Base-by-base conservation (phyloP, 2,113 vertebrate species). In the Hymenochirus boettgeri region DNA sequence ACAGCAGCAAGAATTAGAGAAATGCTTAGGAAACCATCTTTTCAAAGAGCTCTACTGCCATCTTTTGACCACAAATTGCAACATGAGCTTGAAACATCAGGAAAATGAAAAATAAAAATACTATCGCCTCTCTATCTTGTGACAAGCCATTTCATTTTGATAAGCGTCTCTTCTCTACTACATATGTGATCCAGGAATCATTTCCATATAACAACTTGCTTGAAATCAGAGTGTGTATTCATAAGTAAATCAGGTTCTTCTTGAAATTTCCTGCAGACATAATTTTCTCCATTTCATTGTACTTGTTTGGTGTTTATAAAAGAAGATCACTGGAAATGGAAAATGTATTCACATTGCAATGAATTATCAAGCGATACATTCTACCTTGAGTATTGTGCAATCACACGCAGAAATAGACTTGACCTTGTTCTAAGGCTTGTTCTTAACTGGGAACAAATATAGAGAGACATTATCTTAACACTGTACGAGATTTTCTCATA, bases 31-130 rank as follows among this genome's bases (percentile, higher is more conserved):
- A 5, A 18, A 0, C 17, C 15, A 27, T 54, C 74, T 72, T n/a
- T 79, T 0, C 62, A 18, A 82, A 83, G 61, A 57, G 65, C 82
- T 84, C 78, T 78, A 53, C 62, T 79, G 61, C 86, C 88, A 90
- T 86, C 86, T 83, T 76, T 55, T 76, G 86, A 42, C 69, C 4
- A 0, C 0, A 1, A 25, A 0, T 18, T 3, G 2, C 45, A 62
- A 77, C 18, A 18, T 12, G 12, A 2, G 6, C 45, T 1, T 37
- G 26, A 1, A 57, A 21, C 11, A 26, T 4, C 10, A 22, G 21
- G 21, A 25, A 58, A 17, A 23, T 37, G 21, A n/a, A n/a, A 15
- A 26, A n/a, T n/a, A n/a, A n/a, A n/a, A n/a, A n/a, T n/a, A 25
- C 7, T 59, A 53, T 46, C 23, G 12, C 24, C n/a, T n/a, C 17